phyloP scores from a whole-genome alignment of 2,113 vertebrate species.

The Fulmarus glacialis region DNA sequence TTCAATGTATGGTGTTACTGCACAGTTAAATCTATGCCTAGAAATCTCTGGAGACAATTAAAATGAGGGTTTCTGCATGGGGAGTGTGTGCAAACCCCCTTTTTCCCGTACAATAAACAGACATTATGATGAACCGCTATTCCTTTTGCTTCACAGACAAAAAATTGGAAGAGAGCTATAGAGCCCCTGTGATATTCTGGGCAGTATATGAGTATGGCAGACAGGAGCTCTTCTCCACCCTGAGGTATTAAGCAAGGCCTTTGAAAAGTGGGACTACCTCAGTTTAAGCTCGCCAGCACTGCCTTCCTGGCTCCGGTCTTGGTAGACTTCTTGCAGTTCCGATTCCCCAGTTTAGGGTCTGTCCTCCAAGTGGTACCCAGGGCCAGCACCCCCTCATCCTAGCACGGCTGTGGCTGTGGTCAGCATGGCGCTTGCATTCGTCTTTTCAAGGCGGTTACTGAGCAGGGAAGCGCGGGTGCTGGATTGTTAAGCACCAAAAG shows the following conservation, averaged over 20 bases:
- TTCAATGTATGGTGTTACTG: not conserved
- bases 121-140: not conserved
- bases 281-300: not conserved
- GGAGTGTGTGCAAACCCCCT: not conserved
- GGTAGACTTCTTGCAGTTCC: not conserved
- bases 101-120: not conserved
- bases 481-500: not conserved
- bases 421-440: accelerated
- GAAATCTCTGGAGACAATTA: not conserved
- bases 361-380: not conserved
- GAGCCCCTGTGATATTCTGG: not conserved
- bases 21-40: not conserved
- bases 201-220: not conserved
- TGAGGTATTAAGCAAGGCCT: not conserved
- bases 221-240: not conserved
- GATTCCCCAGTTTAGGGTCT: not conserved
- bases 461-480: not conserved
- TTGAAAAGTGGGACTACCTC: not conserved
- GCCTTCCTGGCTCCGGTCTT: not conserved
- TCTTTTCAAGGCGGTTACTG: not conserved
- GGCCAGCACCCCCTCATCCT: not conserved
- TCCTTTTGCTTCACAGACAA: not conserved
- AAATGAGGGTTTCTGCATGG: not conserved
- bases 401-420: not conserved
- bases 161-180: not conserved